A percentile compares a stretch with the other conserved stretches of the same genome.
Conservation (phyloP, 2,888 invertebrate species). For the Pollenia amentaria region DNA sequence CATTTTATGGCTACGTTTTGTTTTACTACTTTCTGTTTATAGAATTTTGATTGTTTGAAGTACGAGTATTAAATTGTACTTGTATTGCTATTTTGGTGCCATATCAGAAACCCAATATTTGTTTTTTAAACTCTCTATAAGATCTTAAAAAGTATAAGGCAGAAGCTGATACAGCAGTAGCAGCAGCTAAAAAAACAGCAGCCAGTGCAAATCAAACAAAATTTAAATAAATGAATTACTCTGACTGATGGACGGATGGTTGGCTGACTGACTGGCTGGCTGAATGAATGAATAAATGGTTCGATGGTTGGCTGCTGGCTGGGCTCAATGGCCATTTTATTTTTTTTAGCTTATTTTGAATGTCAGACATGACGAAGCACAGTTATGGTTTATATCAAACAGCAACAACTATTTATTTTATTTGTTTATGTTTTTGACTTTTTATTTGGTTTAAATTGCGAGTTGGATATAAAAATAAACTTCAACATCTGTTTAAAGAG, state of each 20-base stretch:
- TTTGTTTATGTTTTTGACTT: slow-evolving; percentile 22
- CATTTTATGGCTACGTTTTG: slow-evolving; percentile 41
- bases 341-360: slow-evolving; percentile 57
- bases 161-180: slow-evolving; percentile 8
- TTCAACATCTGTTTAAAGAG: slow-evolving; percentile 58
- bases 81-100: slow-evolving; percentile 45
- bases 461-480: slow-evolving; percentile 24
- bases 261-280: slow-evolving; percentile 5
- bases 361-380: slow-evolving; percentile 65
- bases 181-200: slow-evolving; percentile 18
- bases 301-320: slow-evolving; percentile 44
- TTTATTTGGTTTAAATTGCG: not conserved
- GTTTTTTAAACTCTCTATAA: slow-evolving; percentile 22
- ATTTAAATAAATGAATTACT: slow-evolving; percentile 67
- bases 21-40: slow-evolving; percentile 28
- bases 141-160: slow-evolving; percentile 39
- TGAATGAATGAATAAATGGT: slow-evolving; percentile 18
- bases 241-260: slow-evolving; percentile 45
- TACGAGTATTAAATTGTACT: slow-evolving; percentile 36
- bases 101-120: slow-evolving; percentile 50
- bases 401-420: slow-evolving; percentile 9
- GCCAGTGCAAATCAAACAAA: slow-evolving; percentile 64
- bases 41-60: slow-evolving; percentile 31
- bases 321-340: slow-evolving; percentile 50
- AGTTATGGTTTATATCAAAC: slow-evolving; percentile 49